Evolutionary conservation across 2,888 invertebrate genomes (phyloP), one percentile per base, ranked within the genome.

Genomic region (Podabrus alpinus): DNA sequence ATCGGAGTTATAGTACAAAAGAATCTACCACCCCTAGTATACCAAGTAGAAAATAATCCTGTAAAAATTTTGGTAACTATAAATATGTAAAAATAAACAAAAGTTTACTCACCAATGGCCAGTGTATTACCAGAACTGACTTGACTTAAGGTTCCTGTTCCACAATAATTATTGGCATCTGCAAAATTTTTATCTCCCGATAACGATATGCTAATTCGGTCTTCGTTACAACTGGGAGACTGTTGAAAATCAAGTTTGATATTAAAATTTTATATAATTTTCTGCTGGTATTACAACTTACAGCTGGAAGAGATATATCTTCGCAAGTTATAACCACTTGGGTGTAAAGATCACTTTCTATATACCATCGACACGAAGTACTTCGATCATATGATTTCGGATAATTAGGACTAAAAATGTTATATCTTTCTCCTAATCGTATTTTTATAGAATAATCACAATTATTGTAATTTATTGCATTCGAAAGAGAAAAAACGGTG

Each of bases 151-250:
- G 81, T 79, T 19, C 90, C 90, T 0, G 68, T 77, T 1, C 91
- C 92, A 80, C 92, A 93, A 80, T 90, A 92, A 10, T 83, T 86
- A 0, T 89, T 87, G 0, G 89, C 89, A 68, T 86, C 87, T 0
- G 80, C 72, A 25, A 91, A 82, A 71, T 84, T 81, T 1, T 83
- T 75, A 71, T 90, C 88, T 0, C 91, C 92, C 0, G 84, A 87
- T 61, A 81, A 85, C 2, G 91, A 91, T 62, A 92, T 83, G 15
- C 88, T 78, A 0, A 92, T 70, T 0, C 86, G 86, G 78, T 92
- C 92, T 24, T 82, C 19, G 0, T 73, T 68, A 77, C 92, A 92
- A 1, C 85, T 82, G 0, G 70, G 0, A 1, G 87, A 84, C 92
- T 92, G 83, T 68, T 86, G 84, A 77, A 24, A 64, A 68, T 29